Percentiles rank a stretch among this genome's conserved stretches.
These are phyloP conservation scores for Dryadula phaetusa DNA, from an alignment of 2,888 invertebrate genomes.

Conservation along the genomic window DNA sequence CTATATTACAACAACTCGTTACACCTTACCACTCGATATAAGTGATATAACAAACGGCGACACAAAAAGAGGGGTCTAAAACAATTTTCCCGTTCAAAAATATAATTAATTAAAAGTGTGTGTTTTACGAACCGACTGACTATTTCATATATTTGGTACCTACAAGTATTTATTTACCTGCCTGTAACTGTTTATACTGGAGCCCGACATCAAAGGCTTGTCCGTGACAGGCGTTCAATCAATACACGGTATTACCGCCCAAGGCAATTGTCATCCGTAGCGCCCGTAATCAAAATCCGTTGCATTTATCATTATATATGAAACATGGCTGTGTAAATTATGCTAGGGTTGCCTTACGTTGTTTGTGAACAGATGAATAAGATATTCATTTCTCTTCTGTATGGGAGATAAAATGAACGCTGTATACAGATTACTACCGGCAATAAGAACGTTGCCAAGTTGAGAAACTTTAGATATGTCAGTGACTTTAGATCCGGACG, in stretches of 20 bases:
- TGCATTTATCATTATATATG: slow-evolving; percentile 5
- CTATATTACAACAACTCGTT: too few species aligned
- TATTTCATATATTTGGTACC: neutral
- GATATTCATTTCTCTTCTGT: slow-evolving; percentile 66
- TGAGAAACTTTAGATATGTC: slow-evolving; percentile 64
- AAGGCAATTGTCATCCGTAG: slow-evolving; percentile 32
- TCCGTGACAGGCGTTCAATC: slow-evolving; percentile 26
- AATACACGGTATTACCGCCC: slow-evolving; percentile 26
- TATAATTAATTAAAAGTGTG: slow-evolving; percentile 3
- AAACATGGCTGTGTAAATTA: slow-evolving; percentile 16
- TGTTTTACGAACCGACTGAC: neutral
- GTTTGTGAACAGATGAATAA: neutral
- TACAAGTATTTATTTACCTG: slow-evolving; percentile 20
- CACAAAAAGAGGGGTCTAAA: neutral
- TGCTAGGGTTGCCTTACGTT: neutral
- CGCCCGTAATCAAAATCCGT: slow-evolving; percentile 22
- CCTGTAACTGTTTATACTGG: slow-evolving; percentile 11
- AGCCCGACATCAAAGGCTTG: slow-evolving; percentile 28
- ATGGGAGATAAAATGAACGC: slow-evolving; percentile 64
- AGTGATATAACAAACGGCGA: neutral
- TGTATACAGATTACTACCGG: slow-evolving; percentile 66
- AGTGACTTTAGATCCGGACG: slow-evolving; percentile 56
- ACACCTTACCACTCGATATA: too few species aligned
- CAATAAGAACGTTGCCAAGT: slow-evolving; percentile 63
- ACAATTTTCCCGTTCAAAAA: neutral